phyloP scores from a whole-genome alignment of 2,113 vertebrate genomes.

The Myotis davidii region DNA sequence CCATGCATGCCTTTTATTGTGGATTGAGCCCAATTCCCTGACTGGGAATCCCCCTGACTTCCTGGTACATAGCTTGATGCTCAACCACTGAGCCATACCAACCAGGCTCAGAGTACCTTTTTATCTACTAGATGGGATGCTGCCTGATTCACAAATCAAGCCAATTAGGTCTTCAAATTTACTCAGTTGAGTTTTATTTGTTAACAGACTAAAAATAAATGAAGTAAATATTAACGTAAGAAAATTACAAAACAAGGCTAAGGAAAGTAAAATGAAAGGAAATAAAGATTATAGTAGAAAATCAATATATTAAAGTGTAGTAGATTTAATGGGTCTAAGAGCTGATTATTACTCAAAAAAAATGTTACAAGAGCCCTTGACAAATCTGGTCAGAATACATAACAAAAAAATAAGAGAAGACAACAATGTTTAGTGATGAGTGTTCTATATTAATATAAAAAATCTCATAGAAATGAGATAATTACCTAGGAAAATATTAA shows the following conservation, averaged over 20 bases:
- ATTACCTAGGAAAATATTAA: not conserved
- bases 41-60: too few species aligned
- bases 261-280: not conserved
- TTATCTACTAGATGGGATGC: not conserved
- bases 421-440: not conserved
- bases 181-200: not conserved
- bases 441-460: not conserved
- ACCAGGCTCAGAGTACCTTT: not conserved
- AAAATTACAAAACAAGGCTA: not conserved
- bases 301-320: not conserved
- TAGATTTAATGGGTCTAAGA: not conserved
- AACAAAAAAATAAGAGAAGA: not conserved
- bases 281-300: not conserved
- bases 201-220: not conserved
- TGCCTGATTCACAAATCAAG: not conserved
- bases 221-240: not conserved
- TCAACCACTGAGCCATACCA: too few species aligned
- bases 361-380: not conserved
- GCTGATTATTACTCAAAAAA: not conserved
- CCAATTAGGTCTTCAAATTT: not conserved
- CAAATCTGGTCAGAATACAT: not conserved
- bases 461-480: not conserved
- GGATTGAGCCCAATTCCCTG: too few species aligned
- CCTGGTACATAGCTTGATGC: too few species aligned
- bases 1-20: too few species aligned